These are phyloP conservation scores for Heloderma charlesbogerti DNA, from an alignment of 2,113 vertebrate species.

Conservation along the genomic window DNA sequence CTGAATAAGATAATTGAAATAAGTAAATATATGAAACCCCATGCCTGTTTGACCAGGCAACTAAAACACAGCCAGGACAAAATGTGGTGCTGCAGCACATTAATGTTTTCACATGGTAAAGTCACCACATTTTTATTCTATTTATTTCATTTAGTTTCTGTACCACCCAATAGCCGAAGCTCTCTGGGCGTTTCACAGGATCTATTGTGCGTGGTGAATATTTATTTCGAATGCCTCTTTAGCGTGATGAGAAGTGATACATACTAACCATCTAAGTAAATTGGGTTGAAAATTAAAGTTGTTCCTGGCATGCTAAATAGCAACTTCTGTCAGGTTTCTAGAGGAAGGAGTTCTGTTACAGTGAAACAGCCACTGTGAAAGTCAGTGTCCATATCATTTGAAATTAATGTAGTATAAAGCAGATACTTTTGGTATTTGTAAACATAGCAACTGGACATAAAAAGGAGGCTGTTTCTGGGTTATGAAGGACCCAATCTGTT, in stretches of 20 bases:
- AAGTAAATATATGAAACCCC: background rate
- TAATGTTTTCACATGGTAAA: background rate
- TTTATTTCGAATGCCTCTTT: background rate
- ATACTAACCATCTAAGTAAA: background rate
- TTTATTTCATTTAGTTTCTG: too few relatives aligned
- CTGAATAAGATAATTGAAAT: background rate
- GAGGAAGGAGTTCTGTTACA: background rate
- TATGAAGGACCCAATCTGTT: background rate
- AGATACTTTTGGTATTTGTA: background rate
- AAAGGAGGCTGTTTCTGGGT: background rate
- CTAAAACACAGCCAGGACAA: background rate
- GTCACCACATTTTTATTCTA: background rate
- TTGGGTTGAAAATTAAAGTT: background rate
- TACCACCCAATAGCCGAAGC: too few relatives aligned
- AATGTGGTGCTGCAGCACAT: background rate
- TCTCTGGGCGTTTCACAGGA: too few relatives aligned
- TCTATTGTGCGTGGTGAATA: background rate
- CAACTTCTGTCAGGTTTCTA: background rate
- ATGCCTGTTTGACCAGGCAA: background rate
- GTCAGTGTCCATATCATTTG: background rate
- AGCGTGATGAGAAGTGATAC: background rate
- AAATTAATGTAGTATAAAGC: background rate
- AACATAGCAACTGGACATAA: background rate
- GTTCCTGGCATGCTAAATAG: background rate
- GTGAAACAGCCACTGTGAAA: background rate